Evolutionary conservation across 2,113 vertebrate genomes (phyloP).

Genomic region (Leucosticte australis): DNA sequence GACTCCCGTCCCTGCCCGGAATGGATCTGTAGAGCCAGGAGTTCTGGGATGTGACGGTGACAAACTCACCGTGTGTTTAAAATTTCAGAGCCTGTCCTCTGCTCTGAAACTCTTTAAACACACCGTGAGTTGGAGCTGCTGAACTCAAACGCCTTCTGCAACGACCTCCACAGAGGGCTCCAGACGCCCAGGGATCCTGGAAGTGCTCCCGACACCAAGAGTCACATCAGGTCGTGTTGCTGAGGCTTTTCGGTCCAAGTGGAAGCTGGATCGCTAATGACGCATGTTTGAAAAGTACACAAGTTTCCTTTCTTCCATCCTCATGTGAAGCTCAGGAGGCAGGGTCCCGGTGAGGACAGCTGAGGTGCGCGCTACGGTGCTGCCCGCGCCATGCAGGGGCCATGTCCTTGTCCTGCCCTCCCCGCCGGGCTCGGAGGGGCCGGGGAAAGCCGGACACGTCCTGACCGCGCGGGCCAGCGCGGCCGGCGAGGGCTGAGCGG

Average conservation of each 20-base stretch:
- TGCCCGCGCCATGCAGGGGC: neutral
- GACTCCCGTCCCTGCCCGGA: no score
- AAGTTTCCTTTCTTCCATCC: neutral
- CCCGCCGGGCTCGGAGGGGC: neutral
- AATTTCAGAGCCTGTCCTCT: neutral
- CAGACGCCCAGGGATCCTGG: neutral
- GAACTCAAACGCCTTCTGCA: accelerated
- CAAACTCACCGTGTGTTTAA: no score
- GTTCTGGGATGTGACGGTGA: accelerated
- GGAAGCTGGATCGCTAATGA: accelerated
- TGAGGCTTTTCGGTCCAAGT: neutral
- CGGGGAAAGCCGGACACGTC: neutral
- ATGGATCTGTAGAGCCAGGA: neutral
- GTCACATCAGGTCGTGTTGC: neutral
- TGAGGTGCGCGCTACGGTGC: accelerated
- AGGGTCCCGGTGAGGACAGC: accelerated
- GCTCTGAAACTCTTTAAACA: neutral
- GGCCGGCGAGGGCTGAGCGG: neutral
- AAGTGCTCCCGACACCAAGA: neutral
- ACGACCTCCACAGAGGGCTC: neutral
- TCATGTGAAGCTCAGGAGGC: neutral
- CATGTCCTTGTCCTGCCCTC: neutral
- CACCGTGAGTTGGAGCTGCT: accelerated
- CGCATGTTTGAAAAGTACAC: accelerated
- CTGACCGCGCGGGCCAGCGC: neutral